Conservation (phyloP, 2,113 vertebrate species). For the Ophiodon elongatus region DNA sequence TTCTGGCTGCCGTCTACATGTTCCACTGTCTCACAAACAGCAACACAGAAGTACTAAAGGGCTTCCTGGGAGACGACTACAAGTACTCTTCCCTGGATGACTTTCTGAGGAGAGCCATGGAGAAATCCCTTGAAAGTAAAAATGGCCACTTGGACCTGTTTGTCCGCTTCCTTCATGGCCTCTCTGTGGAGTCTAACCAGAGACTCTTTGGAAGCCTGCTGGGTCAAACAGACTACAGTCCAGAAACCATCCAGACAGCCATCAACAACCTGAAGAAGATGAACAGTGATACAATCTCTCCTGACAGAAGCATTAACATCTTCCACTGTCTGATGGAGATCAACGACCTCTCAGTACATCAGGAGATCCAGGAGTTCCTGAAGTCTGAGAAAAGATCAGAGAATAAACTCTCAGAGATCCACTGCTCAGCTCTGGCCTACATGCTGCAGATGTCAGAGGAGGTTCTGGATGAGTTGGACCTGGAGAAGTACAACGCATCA, state of each 20-base stretch:
- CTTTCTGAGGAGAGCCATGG: background rate
- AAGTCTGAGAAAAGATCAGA: too few species aligned
- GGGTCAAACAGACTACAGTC: background rate
- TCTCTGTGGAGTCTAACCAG: slow-evolving; percentile 28
- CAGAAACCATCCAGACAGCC: background rate
- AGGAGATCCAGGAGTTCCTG: too few species aligned
- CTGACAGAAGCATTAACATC: too few species aligned
- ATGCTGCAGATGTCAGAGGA: too few species aligned
- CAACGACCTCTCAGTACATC: too few species aligned
- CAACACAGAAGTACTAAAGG: background rate
- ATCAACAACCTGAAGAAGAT: slow-evolving; percentile 20
- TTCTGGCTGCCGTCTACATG: too few species aligned
- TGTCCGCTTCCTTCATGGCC: slow-evolving; percentile 45
- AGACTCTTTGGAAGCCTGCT: slow-evolving; percentile 9
- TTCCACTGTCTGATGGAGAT: too few species aligned
- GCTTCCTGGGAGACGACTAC: slow-evolving; percentile 9
- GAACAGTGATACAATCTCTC: background rate
- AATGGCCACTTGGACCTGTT: slow-evolving; percentile 36
- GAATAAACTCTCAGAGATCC: too few species aligned
- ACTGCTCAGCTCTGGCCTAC: too few species aligned
- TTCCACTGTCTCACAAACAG: too few species aligned
- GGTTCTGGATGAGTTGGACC: too few species aligned
- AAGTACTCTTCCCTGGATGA: background rate
- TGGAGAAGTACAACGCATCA: too few species aligned
- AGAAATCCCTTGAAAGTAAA: background rate